These are phyloP conservation scores for Eupithecia insigniata DNA, from an alignment of 2,888 invertebrate species.

Conservation along the genomic window DNA sequence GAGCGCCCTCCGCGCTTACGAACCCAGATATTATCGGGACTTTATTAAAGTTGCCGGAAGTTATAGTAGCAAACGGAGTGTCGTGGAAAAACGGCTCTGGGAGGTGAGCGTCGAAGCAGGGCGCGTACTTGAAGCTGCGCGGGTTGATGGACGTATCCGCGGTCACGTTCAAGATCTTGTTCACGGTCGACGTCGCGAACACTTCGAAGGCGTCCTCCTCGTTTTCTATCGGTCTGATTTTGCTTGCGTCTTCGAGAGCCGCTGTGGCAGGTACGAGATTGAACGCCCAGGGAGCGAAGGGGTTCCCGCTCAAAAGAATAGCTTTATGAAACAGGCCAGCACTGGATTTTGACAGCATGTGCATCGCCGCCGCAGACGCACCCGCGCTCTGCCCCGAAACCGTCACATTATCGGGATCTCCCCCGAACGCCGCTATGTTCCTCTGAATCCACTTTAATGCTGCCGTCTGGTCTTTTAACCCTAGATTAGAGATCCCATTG, in stretches of 20 bases:
- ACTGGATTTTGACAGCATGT: constrained; percentile 66
- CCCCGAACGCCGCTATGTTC: constrained; percentile 74
- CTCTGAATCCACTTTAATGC: constrained; percentile 73
- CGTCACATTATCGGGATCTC: constrained; percentile 77
- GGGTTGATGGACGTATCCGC: constrained; percentile 64
- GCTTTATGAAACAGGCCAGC: constrained; percentile 73
- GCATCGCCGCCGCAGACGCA: constrained; percentile 69
- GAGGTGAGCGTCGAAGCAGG: constrained; percentile 66
- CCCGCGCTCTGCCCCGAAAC: constrained; percentile 77
- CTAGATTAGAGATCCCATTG: constrained; percentile 70
- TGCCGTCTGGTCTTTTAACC: constrained; percentile 74
- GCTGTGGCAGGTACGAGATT: constrained; percentile 61
- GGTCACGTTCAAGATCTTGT: constrained; percentile 59
- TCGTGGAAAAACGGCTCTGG: constrained; percentile 69
- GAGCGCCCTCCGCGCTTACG: constrained; percentile 66
- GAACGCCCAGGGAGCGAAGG: constrained; percentile 72
- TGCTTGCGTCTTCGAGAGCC: constrained; percentile 64
- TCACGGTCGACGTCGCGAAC: constrained; percentile 56
- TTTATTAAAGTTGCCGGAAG: constrained; percentile 66
- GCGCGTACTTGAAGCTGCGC: constrained; percentile 72
- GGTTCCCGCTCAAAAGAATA: constrained; percentile 70
- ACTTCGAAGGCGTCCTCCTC: constrained; percentile 59
- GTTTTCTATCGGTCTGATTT: constrained; percentile 53
- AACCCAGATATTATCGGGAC: constrained; percentile 72
- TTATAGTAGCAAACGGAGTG: constrained; percentile 67